Conservation (phyloP, 2,113 vertebrate species). For the Mesoclemmys tuberculata region DNA sequence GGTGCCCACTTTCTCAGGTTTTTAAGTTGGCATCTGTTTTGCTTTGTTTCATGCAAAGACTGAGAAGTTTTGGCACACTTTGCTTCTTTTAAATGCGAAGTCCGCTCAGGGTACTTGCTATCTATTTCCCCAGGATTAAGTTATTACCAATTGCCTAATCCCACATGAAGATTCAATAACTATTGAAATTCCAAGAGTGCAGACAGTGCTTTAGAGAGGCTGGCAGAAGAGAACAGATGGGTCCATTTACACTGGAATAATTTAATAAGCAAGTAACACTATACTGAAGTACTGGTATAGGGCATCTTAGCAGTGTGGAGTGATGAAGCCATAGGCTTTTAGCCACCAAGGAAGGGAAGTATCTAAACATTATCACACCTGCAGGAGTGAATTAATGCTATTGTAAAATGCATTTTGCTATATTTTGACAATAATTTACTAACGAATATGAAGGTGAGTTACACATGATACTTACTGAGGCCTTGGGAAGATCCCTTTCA, state of each 20-base stretch:
- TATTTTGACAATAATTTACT: not conserved
- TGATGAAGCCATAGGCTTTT: not conserved
- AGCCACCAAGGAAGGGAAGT: not conserved
- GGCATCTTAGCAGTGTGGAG: not conserved
- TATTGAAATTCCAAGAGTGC: not conserved
- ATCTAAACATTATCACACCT: not conserved
- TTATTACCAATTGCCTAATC: not conserved
- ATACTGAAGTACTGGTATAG: rapidly evolving
- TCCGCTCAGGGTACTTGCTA: not conserved
- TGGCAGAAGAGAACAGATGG: not conserved
- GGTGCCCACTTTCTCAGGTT: conserved; percentile 55
- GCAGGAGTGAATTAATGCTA: not conserved
- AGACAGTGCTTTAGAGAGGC: not conserved
- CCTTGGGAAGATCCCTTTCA: not conserved
- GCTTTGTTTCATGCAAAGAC: not conserved
- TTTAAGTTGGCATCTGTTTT: conserved; percentile 44
- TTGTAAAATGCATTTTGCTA: not conserved
- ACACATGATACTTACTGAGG: not conserved
- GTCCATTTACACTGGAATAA: not conserved
- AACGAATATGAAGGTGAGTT: not conserved
- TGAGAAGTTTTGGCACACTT: conserved; percentile 32
- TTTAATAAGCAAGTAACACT: not conserved
- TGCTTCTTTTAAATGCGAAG: conserved; percentile 32
- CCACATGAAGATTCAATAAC: not conserved
- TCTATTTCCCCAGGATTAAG: not conserved